Evolutionary conservation across 2,888 invertebrate genomes (phyloP).

Genomic region (Petrolisthes cinctipes): DNA sequence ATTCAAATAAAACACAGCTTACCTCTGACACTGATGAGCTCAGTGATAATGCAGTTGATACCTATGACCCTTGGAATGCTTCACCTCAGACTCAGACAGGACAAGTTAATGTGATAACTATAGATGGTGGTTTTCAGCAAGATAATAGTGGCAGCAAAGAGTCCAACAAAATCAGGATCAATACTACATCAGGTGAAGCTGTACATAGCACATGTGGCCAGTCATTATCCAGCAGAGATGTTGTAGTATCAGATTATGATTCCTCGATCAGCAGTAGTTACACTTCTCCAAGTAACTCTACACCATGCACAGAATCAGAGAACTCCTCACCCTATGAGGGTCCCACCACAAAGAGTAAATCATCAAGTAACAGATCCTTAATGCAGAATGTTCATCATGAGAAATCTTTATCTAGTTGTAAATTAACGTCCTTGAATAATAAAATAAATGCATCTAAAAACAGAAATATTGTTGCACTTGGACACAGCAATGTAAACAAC

Average conservation of each 20-base stretch:
- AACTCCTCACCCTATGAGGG: background rate
- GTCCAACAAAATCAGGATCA: constrained; percentile 37
- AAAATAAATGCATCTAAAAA: constrained; percentile 2
- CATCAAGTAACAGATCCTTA: background rate
- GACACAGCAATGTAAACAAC: background rate
- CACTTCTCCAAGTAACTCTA: background rate
- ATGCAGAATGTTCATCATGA: no score
- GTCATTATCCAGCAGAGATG: background rate
- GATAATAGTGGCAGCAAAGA: constrained; percentile 5
- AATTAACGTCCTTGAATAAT: constrained; percentile 22
- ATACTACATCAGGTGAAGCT: constrained; percentile 13
- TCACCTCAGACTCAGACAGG: constrained; percentile 23
- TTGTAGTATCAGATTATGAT: constrained; percentile 1
- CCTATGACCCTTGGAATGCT: constrained; percentile 45
- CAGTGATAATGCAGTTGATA: constrained; percentile 64
- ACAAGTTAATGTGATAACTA: constrained; percentile 57
- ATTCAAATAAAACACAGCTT: background rate
- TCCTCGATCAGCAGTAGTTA: background rate
- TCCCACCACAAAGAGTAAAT: background rate
- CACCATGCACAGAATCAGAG: constrained; percentile 7
- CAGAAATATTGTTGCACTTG: background rate
- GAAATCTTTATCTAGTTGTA: background rate
- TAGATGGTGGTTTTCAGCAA: constrained; percentile 30
- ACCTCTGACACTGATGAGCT: constrained; percentile 63
- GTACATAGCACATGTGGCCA: constrained; percentile 17